Evolutionary conservation across 2,888 invertebrate genomes (phyloP).

Genomic region (Amorpha juglandis): DNA sequence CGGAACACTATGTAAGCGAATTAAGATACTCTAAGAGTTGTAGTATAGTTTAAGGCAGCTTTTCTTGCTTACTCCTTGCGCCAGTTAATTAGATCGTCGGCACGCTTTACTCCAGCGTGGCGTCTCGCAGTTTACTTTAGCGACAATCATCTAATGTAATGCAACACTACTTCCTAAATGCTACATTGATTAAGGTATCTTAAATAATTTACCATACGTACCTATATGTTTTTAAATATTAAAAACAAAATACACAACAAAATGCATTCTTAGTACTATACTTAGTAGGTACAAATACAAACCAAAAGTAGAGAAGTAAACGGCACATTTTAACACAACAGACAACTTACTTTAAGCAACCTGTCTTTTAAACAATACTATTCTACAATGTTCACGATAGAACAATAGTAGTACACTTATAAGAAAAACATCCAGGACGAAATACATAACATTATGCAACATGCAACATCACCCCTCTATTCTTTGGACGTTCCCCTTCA

Average conservation of each 20-base stretch:
- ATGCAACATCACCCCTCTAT: background rate
- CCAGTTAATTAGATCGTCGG: slow-evolving; percentile 55
- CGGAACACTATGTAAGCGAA: slow-evolving; percentile 39
- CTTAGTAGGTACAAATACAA: too few relatives aligned
- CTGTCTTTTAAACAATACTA: background rate
- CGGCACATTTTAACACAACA: too few relatives aligned
- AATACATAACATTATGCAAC: background rate
- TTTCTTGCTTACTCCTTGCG: slow-evolving; percentile 43
- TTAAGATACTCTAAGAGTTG: slow-evolving; percentile 50
- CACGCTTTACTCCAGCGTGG: slow-evolving; percentile 43
- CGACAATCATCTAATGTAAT: slow-evolving; percentile 38
- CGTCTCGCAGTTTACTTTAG: slow-evolving; percentile 38
- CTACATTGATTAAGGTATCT: slow-evolving; percentile 1
- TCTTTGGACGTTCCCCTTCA: background rate
- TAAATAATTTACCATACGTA: too few relatives aligned
- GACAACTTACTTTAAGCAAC: background rate
- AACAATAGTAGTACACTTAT: background rate
- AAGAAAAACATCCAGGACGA: background rate
- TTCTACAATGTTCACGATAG: background rate
- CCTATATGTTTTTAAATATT: too few relatives aligned
- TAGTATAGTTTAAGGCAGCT: slow-evolving; percentile 51
- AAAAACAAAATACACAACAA: too few relatives aligned
- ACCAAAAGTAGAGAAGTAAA: too few relatives aligned
- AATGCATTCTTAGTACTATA: too few relatives aligned
- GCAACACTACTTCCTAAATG: slow-evolving; percentile 31